phyloP scores from a whole-genome alignment of 2,113 vertebrate genomes.

The Carassius carassius region DNA sequence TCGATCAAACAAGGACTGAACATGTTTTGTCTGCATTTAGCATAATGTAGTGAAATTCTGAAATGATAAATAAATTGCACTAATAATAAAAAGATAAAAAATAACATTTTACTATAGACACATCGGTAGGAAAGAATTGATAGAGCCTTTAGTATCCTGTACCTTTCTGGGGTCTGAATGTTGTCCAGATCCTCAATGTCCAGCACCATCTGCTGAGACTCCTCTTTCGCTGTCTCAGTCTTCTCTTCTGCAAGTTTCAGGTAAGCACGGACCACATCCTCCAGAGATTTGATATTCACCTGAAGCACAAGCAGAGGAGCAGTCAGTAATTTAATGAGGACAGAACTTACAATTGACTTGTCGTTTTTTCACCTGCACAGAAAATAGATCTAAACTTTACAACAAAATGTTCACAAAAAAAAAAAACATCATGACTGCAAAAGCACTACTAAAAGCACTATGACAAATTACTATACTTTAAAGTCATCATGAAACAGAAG shows the following conservation, averaged over 20 bases:
- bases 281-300: slow-evolving; percentile 98
- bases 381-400: neutral
- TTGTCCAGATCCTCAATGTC: slow-evolving; percentile 99
- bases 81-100: too few species aligned
- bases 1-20: too few species aligned
- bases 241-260: slow-evolving; percentile 98
- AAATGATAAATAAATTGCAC: too few species aligned
- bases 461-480: neutral
- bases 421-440: neutral
- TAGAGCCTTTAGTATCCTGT: neutral
- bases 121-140: neutral
- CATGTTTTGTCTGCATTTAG: too few species aligned
- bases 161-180: slow-evolving; percentile 99
- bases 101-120: too few species aligned
- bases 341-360: neutral
- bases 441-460: neutral
- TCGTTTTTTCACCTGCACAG: too few species aligned
- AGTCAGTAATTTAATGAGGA: neutral
- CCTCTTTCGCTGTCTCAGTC: slow-evolving; percentile 95
- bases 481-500: neutral
- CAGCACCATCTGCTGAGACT: slow-evolving; percentile 98
- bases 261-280: slow-evolving; percentile 97
- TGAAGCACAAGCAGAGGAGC: slow-evolving; percentile 59
- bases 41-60: neutral
- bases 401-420: neutral